Base-by-base conservation (phyloP, 30 jellyfish, hydroid and myxozoan genomes). In the Hydractinia echinata region DNA sequence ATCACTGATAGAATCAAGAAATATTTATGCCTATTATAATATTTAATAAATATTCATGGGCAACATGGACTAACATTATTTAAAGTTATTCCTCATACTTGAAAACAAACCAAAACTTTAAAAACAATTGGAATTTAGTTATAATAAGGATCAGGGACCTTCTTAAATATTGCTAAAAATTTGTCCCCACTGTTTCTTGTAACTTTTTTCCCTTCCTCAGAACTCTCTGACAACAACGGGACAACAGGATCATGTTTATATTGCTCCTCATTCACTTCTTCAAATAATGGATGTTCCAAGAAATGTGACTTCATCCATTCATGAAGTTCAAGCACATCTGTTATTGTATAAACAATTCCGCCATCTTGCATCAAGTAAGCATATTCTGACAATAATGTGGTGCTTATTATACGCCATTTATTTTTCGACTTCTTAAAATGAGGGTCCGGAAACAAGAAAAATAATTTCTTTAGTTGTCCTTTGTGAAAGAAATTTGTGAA, bases 391-490 rank as follows among this genome's bases (percentile, higher is more conserved):
- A 87, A 77, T 15, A 91, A 70, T 44, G 91, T 73, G 8, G 83
- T 87, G 79, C 95, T 90, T 7, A 90, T 90, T 66, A 91, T 86
- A 54, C 98, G 79, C 98, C 98, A 86, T 91, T 91, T 91, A 48
- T 86, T 82, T 86, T 91, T 91, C 83, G 79, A 73, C 83, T 61
- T 77, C 70, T 91, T 91, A 81, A 91, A 91, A 79, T 91, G 98
- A 6, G 98, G 98, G 79, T 91, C 98, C 73, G 98, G 98, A 72
- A 91, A 91, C 60, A 91, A 61, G 76, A 91, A 86, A 89, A 91
- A 91, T 71, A 91, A 67, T 53, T 87, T 86, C 67, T 86, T 85
- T 83, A 91, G 66, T 89, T 90, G 97, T 64, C 97, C 97, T 61
- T 90, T 90, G 10, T 69, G 76, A 64, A 90, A 90, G 81, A 85